These are phyloP conservation scores for Zaprionus davidi DNA, from an alignment of 1,140 invertebrate genomes.

Conservation along the genomic window DNA sequence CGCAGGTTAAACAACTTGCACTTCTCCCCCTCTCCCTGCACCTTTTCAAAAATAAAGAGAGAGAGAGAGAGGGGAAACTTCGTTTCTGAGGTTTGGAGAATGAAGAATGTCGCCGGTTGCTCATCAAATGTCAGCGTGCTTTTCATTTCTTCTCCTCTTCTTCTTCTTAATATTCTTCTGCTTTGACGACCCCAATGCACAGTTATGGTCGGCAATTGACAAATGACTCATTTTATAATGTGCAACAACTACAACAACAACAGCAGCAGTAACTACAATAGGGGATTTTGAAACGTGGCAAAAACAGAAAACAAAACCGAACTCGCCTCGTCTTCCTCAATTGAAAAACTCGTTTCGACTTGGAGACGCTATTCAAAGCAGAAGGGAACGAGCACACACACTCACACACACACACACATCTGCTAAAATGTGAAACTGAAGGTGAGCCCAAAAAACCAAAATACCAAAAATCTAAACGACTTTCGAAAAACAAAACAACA, in stretches of 20 bases:
- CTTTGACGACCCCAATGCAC: slow-evolving; percentile 36
- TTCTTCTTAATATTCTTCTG: slow-evolving; percentile 1
- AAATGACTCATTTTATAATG: slow-evolving; percentile 59
- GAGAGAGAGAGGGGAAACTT: neutral
- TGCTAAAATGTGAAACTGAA: slow-evolving; percentile 39
- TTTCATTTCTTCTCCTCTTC: slow-evolving; percentile 45
- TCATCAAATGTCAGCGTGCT: slow-evolving; percentile 48
- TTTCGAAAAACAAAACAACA: slow-evolving; percentile 57
- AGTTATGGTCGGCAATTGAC: slow-evolving; percentile 34
- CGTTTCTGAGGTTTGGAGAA: slow-evolving; percentile 2
- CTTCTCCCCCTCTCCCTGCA: neutral
- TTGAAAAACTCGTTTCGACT: slow-evolving; percentile 38
- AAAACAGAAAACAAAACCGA: slow-evolving; percentile 16
- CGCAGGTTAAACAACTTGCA: slow-evolving; percentile 63
- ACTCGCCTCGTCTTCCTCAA: slow-evolving; percentile 30
- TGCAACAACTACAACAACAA: slow-evolving; percentile 34
- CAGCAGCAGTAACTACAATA: neutral
- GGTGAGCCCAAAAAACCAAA: slow-evolving; percentile 44
- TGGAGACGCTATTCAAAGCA: slow-evolving; percentile 22
- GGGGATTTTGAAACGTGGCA: neutral
- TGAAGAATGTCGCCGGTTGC: slow-evolving; percentile 41
- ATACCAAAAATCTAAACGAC: slow-evolving; percentile 58
- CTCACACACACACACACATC: neutral
- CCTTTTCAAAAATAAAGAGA: neutral
- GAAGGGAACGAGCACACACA: slow-evolving; percentile 11